Evolutionary conservation across 2,888 invertebrate species (phyloP).

Genomic region (Anthoptus insignis): DNA sequence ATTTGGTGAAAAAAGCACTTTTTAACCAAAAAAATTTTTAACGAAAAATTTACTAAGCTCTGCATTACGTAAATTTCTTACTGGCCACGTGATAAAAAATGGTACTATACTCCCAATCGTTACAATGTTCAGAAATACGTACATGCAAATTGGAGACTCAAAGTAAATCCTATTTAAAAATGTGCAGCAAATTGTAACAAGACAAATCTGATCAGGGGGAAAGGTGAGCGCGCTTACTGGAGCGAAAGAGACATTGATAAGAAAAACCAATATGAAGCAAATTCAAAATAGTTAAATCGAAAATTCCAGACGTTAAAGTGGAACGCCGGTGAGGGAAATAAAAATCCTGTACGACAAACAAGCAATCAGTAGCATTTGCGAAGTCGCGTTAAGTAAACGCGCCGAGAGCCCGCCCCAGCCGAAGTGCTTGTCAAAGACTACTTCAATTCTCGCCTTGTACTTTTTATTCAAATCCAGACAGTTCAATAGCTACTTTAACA

Average conservation of each 20-base stretch:
- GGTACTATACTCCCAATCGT: not conserved
- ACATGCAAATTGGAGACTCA: constrained; percentile 19
- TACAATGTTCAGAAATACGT: constrained; percentile 14
- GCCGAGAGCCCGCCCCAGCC: constrained; percentile 55
- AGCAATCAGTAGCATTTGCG: constrained; percentile 82
- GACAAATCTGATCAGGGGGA: constrained; percentile 34
- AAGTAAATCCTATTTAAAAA: constrained; percentile 27
- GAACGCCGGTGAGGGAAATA: constrained; percentile 62
- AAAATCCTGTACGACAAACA: constrained; percentile 79
- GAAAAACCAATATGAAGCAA: constrained; percentile 47
- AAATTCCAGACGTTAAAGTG: constrained; percentile 42
- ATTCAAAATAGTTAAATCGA: constrained; percentile 49
- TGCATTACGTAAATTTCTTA: no score
- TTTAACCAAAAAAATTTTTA: no score
- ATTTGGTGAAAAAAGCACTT: no score
- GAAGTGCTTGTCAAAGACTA: constrained; percentile 74
- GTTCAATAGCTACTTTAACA: constrained; percentile 40
- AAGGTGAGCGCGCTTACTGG: constrained; percentile 32
- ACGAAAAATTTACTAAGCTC: no score
- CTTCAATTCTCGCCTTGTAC: constrained; percentile 65
- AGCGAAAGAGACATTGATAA: constrained; percentile 33
- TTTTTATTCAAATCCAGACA: constrained; percentile 58
- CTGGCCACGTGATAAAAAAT: no score
- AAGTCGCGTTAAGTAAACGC: constrained; percentile 75
- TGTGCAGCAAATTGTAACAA: constrained; percentile 34